A percentile compares a stretch with the other conserved stretches of the same genome.
Conservation (phyloP, 2,113 vertebrate genomes). For the Pseudorectes ferrugineus region DNA sequence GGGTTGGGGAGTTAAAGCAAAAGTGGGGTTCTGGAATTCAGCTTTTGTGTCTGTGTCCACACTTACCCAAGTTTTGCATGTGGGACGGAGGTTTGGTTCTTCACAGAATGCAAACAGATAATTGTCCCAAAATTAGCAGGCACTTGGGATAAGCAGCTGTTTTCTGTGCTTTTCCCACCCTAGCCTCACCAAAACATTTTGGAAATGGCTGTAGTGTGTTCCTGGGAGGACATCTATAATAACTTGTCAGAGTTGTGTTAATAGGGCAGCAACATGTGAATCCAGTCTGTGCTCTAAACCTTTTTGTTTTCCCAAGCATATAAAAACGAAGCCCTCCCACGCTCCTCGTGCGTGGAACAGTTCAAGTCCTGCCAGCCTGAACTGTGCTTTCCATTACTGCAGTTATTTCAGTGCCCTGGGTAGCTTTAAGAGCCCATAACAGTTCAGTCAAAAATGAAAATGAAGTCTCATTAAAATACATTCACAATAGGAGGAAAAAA, state of each 20-base stretch:
- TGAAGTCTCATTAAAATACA: conserved; percentile 58
- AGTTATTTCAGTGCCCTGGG: conserved; percentile 12
- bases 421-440: conserved; percentile 25
- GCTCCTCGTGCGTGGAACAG: not conserved
- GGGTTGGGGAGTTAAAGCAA: not conserved
- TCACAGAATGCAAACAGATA: not conserved
- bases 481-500: conserved; percentile 53
- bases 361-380: conserved; percentile 40
- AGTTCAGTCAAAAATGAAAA: conserved; percentile 38
- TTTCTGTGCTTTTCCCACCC: not conserved
- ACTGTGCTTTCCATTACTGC: conserved; percentile 36
- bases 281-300: not conserved
- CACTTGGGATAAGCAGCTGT: not conserved
- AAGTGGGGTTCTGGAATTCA: not conserved
- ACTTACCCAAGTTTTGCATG: not conserved
- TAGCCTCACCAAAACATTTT: not conserved
- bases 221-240: not conserved
- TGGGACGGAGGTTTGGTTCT: not conserved
- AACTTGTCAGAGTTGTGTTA: not conserved
- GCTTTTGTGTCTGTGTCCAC: not conserved
- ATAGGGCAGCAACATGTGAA: conserved; percentile 15
- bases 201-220: not conserved
- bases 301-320: not conserved
- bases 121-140: not conserved
- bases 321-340: conserved; percentile 37